A percentile compares a stretch with the other conserved stretches of the same genome.
These are phyloP conservation scores for Neodiprion pinetum DNA, from an alignment of 1,140 invertebrate genomes.

Conservation along the genomic window DNA sequence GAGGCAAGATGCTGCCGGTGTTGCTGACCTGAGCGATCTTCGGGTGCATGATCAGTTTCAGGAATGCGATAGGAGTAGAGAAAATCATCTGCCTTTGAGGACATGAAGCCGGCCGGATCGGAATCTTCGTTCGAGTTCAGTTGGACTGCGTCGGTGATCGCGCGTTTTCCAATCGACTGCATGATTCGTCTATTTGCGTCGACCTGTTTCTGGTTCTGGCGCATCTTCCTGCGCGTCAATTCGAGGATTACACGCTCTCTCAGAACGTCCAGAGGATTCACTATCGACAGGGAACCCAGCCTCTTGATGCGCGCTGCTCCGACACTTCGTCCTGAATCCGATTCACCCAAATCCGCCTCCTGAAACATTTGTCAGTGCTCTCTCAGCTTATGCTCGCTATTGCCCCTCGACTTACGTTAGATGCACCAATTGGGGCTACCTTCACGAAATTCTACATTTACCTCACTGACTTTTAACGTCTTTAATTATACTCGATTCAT, in stretches of 20 bases:
- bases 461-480: too few relatives aligned
- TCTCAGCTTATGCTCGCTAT: too few relatives aligned
- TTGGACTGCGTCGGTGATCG: background rate
- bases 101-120: background rate
- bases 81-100: background rate
- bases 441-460: too few relatives aligned
- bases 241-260: constrained; percentile 65
- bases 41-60: background rate
- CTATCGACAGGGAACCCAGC: constrained; percentile 65
- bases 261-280: constrained; percentile 66
- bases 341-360: background rate
- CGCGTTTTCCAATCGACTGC: constrained; percentile 52
- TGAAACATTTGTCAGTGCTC: background rate
- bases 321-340: background rate
- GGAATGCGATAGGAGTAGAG: background rate
- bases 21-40: background rate
- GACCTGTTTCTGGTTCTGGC: constrained; percentile 60
- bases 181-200: constrained; percentile 52
- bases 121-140: background rate
- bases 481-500: too few relatives aligned
- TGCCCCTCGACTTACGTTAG: too few relatives aligned
- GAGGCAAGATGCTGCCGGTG: background rate
- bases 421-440: too few relatives aligned
- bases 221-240: constrained; percentile 62
- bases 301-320: constrained; percentile 40